Evolutionary conservation across 2,797 vertebrate species (phyloP), one percentile per base, ranked within the genome.

Genomic region (Lindbergichthys nudifrons): DNA sequence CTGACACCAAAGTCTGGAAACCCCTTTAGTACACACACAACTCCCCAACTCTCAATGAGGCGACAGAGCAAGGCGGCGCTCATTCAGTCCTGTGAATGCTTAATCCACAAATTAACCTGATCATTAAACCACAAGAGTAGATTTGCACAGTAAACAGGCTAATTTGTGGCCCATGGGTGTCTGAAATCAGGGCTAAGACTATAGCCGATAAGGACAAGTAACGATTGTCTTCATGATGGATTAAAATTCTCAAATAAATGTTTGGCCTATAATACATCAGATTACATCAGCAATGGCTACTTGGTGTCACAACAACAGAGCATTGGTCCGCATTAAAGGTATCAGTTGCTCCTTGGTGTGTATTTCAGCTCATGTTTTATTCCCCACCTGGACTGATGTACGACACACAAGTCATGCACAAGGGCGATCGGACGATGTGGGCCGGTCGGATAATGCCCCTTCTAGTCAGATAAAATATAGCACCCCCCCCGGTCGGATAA

Each of bases 1-100:
- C 11, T 84, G 87, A 92, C 87, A 90, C 92, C 87, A 86, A 77
- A 60, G 59, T 60, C 70, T 70, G 56, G 62, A 87, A 80, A 47
- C 9, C 70, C 54, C 74, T 73, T 63, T 48, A 74, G 3, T 16
- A 23, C 64, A 67, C 77, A 64, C 59, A 53, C 10, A 23, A 46
- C 73, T 64, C 63, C 43, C 30, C 13, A 16, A 32, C 13, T 66
- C 65, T 57, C 10, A 75, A 75, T 5, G 51, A 53, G 57, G 42
- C 1, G n/a, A 56, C 59, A 32, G n/a, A 52, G 26, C 39, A 14
- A 48, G 57, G 72, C 26, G 1, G 4, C 2, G 10, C 36, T 70
- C 32, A 18, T 70, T 85, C 60, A 45, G 15, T 71, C 19, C 1
- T 64, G 45, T 71, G 61, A 79, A 75, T 69, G 69, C 1, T 36